Percentiles rank a stretch among this genome's conserved stretches.
phyloP scores from a whole-genome alignment of 2,113 vertebrate genomes.

The Poeciliopsis turrubarensis region DNA sequence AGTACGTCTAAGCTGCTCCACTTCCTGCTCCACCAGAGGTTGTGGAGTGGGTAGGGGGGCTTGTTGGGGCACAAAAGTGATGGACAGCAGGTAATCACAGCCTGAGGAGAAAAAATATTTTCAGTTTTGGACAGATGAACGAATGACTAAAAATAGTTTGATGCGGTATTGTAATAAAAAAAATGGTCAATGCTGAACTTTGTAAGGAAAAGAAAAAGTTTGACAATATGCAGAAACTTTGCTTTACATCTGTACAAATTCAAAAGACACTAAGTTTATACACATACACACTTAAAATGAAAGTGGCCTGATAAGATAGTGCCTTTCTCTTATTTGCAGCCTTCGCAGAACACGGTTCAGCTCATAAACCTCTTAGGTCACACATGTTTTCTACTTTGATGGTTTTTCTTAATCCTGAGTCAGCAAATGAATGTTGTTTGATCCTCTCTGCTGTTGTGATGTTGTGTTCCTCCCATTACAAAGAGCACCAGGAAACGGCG shows the following conservation, averaged over 20 bases:
- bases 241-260: background rate
- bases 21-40: slow-evolving; percentile 71
- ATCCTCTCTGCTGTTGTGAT: slow-evolving; percentile 67
- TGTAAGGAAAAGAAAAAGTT: slow-evolving; percentile 6
- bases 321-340: background rate
- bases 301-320: slow-evolving; percentile 1
- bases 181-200: background rate
- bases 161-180: slow-evolving; percentile 6
- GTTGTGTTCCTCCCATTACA: slow-evolving; percentile 73
- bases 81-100: slow-evolving; percentile 65
- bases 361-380: slow-evolving; percentile 32
- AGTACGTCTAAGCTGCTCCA: slow-evolving; percentile 70
- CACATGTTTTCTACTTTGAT: slow-evolving; percentile 46
- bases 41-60: slow-evolving; percentile 11
- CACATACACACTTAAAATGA: background rate
- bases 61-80: background rate
- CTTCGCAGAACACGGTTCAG: background rate
- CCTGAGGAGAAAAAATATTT: slow-evolving; percentile 49
- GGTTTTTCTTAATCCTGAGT: slow-evolving; percentile 74
- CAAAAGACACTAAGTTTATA: background rate
- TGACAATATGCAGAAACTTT: background rate
- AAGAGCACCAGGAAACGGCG: slow-evolving; percentile 72
- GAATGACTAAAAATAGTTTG: slow-evolving; percentile 30
- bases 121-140: slow-evolving; percentile 43
- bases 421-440: slow-evolving; percentile 67